Evolutionary conservation across 1,140 invertebrate species (phyloP), one percentile per base, ranked within the genome.

Genomic region (Drosophila setifemur): DNA sequence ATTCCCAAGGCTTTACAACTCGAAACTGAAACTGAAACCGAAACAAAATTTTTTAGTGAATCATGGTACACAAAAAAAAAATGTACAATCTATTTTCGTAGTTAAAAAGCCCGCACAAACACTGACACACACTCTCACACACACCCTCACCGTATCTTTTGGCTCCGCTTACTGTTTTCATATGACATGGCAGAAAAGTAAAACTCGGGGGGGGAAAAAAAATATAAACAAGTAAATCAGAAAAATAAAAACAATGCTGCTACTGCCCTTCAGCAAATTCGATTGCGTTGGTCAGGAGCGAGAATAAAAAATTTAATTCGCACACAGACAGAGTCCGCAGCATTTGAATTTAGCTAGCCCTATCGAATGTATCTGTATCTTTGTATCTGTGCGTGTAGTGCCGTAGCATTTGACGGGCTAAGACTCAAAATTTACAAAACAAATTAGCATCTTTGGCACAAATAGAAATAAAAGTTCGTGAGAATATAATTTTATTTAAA

Each of bases 241-340:
- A 37, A 19, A 55, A 68, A 35, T n/a, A 4, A 35, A 35, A 44
- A 19, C 7, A 25, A 33, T 48, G 55, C 18, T 39, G 23, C 11
- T 19, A 6, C 64, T 58, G 66, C 66, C 67, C 66, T 70, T 58
- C 28, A 40, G 0, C 18, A 28, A 44, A 52, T 70, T 70, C 40
- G 33, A 52, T 71, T 71, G 68, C 54, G 68, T 70, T 44, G 68
- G 68, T 71, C 68, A 71, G 67, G 67, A 70, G 47, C 39, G 23
- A 5, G 11, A 26, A 14, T 8, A 19, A 47, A 19, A 31, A 31
- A 40, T 31, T 26, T 18, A 23, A 55, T 26, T 11, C 31, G 42
- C 11, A 37, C 9, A 58, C 7, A 23, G 21, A n/a, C n/a, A n/a
- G n/a, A n/a, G n/a, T n/a, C n/a, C n/a, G n/a, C n/a, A n/a, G n/a